Evolutionary conservation across 2,888 invertebrate species (phyloP).

Genomic region (Augochlorella aurata): DNA sequence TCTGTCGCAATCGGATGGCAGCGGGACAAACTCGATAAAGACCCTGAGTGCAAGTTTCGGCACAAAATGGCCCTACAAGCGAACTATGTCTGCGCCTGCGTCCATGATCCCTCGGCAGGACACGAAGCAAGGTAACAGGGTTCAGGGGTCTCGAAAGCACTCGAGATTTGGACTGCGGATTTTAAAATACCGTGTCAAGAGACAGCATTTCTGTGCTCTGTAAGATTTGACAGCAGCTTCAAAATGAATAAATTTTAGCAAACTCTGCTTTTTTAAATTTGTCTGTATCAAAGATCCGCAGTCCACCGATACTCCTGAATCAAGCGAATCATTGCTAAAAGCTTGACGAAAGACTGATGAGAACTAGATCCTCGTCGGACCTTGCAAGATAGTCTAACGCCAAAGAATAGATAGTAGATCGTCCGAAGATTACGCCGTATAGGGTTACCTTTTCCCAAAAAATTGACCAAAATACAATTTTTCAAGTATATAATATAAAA

Average conservation of each 20-base stretch:
- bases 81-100: conserved; percentile 96
- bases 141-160: background rate
- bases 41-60: conserved; percentile 94
- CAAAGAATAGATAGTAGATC: conserved; percentile 19
- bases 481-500: too few relatives aligned
- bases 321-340: background rate
- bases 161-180: background rate
- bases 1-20: conserved; percentile 88
- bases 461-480: too few relatives aligned
- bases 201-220: background rate
- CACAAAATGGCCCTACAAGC: conserved; percentile 96
- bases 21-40: conserved; percentile 85
- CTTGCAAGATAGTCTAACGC: background rate
- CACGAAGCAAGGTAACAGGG: conserved; percentile 85
- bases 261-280: too few relatives aligned
- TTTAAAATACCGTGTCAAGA: background rate
- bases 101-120: conserved; percentile 90
- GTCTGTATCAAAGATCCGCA: too few relatives aligned
- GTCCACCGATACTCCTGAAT: too few relatives aligned
- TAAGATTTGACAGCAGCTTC: background rate
- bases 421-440: background rate
- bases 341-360: background rate
- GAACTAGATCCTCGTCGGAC: background rate
- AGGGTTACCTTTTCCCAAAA: too few relatives aligned
- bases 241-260: too few relatives aligned